Percentiles rank a stretch among this genome's conserved stretches.
Evolutionary conservation across 2,888 invertebrate genomes (phyloP).

Genomic region (Periphyllus acericola): DNA sequence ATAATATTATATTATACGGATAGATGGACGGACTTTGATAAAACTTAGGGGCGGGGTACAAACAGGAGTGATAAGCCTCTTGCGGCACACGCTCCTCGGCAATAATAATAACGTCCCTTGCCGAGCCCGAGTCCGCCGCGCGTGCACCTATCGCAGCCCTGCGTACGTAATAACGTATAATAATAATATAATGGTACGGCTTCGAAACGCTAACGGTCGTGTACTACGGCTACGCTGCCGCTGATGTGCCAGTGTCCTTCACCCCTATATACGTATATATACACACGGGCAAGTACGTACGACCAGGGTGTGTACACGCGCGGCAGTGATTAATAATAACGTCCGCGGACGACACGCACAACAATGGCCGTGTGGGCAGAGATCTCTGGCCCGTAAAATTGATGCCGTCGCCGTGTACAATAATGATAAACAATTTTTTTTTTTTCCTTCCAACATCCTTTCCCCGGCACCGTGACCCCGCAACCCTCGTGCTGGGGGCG

Average conservation of each 20-base stretch:
- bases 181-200: not conserved
- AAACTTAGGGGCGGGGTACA: slow-evolving; percentile 28
- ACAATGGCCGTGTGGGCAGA: slow-evolving; percentile 43
- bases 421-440: slow-evolving; percentile 31
- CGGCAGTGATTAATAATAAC: slow-evolving; percentile 54
- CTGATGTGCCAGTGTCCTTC: not conserved
- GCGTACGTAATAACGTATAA: not conserved
- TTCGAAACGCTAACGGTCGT: too few species aligned
- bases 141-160: not conserved
- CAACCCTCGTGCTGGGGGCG: not conserved
- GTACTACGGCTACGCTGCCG: not conserved
- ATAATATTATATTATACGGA: not conserved
- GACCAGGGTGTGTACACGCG: slow-evolving; percentile 29
- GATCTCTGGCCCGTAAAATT: slow-evolving; percentile 54
- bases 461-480: not conserved
- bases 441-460: not conserved
- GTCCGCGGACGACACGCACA: slow-evolving; percentile 31
- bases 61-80: slow-evolving; percentile 46
- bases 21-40: slow-evolving; percentile 41
- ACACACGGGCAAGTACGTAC: not conserved
- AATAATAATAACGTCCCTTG: not conserved
- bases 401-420: slow-evolving; percentile 8
- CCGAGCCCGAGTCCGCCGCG: not conserved
- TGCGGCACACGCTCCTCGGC: slow-evolving; percentile 20
- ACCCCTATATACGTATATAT: not conserved